Evolutionary conservation across 1,140 invertebrate genomes (phyloP), one percentile per base, ranked within the genome.

Genomic region (Drosophila melanogaster): DNA sequence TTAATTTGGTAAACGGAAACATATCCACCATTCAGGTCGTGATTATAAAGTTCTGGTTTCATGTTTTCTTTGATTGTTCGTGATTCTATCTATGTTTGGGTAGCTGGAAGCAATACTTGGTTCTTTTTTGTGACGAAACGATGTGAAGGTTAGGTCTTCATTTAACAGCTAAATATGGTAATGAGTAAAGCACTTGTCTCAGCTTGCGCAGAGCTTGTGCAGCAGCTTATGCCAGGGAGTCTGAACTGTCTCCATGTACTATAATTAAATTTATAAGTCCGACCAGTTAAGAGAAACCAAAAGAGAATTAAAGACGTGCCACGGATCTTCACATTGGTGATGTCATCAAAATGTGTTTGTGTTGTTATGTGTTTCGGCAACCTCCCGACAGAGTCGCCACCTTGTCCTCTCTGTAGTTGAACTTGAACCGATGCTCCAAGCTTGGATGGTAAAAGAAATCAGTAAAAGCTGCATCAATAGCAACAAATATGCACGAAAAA

Each of bases 381-480:
- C 24, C 10, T 17, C 19, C 11, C 19, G 38, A 30, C 59, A 22
- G 40, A 30, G 8, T 30, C 40, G 30, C 43, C 62, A 56, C 41
- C 50, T 69, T 19, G 50, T 70, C 43, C 50, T 22, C 17, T 44
- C 70, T 81, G 46, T 47, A 55, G 53, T 75, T 83, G 79, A 83
- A 83, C 79, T 83, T 83, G 69, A 83, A 83, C 40, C 44, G 49
- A 43, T 55, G 55, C 12, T 43, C 51, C 67, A 33, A 30, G 70
- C 56, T 59, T 74, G 35, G 37, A 54, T 51, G 51, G 57, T 54
- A 76, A 71, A 58, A 40, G 37, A 55, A 74, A 41, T 61, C 46
- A 38, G 67, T 26, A 17, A 56, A 30, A 47, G 33, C 38, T 37
- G 43, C 46, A 24, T 14, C 47, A 54, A 35, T 33, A 56, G 17